Conservation (phyloP, 2,888 invertebrate species). For the Aricia artaxerxes region DNA sequence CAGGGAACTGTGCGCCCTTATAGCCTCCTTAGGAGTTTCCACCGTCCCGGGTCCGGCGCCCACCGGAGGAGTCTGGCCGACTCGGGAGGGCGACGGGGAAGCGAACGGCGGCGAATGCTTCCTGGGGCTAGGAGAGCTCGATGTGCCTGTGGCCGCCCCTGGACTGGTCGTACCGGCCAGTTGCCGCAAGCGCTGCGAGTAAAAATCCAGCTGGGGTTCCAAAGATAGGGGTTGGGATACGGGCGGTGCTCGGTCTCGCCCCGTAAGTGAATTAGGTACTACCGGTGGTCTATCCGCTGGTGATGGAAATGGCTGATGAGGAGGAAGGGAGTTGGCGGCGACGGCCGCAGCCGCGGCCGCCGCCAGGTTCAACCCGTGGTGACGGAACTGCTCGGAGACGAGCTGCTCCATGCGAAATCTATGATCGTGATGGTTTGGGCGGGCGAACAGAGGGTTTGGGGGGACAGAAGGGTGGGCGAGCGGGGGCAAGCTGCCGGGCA, state of each 20-base stretch:
- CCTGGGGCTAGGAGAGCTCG: slow-evolving; percentile 90
- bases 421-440: slow-evolving; percentile 89
- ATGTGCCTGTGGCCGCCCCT: slow-evolving; percentile 91
- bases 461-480: slow-evolving; percentile 85
- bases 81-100: slow-evolving; percentile 89
- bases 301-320: slow-evolving; percentile 82
- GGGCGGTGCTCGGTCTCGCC: slow-evolving; percentile 72
- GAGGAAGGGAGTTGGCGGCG: slow-evolving; percentile 82
- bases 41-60: slow-evolving; percentile 83
- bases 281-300: slow-evolving; percentile 81
- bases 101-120: slow-evolving; percentile 90
- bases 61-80: slow-evolving; percentile 84
- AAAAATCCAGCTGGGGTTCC: slow-evolving; percentile 98
- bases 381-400: slow-evolving; percentile 90
- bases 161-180: slow-evolving; percentile 97
- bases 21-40: slow-evolving; percentile 80
- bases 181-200: slow-evolving; percentile 99
- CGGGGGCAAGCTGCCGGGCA: slow-evolving; percentile 83
- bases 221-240: slow-evolving; percentile 85
- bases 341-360: slow-evolving; percentile 88
- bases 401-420: slow-evolving; percentile 91
- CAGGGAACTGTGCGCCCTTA: slow-evolving; percentile 84
- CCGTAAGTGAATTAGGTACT: slow-evolving; percentile 75
- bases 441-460: slow-evolving; percentile 86
- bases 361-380: slow-evolving; percentile 88